These are phyloP conservation scores for Colinus virginianus DNA, from an alignment of 2,113 vertebrate genomes.

Conservation along the genomic window DNA sequence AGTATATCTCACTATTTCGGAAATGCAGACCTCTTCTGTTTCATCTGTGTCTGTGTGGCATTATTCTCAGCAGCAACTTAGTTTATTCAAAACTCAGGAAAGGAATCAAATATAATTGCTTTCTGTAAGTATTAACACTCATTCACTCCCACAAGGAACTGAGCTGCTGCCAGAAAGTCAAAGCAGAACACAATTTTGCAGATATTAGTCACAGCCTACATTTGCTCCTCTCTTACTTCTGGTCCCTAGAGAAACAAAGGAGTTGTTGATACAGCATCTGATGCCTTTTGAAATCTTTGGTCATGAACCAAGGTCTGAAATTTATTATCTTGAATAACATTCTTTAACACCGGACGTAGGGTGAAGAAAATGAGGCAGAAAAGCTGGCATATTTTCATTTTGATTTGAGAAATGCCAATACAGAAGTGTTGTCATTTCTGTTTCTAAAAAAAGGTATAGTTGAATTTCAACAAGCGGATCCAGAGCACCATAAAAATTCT, in stretches of 20 bases:
- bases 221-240: neutral
- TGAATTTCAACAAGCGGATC: neutral
- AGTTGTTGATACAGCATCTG: neutral
- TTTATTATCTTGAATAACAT: neutral
- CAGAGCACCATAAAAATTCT: neutral
- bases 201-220: neutral
- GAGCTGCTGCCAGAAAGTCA: slow-evolving; percentile 34
- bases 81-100: slow-evolving; percentile 45
- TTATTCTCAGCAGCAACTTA: neutral
- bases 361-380: neutral
- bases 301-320: neutral
- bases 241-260: neutral
- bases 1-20: slow-evolving; percentile 21
- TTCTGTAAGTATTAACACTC: slow-evolving; percentile 15
- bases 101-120: slow-evolving; percentile 31
- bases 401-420: neutral
- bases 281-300: neutral
- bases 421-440: neutral
- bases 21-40: neutral
- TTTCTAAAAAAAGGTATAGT: neutral
- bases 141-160: slow-evolving; percentile 49
- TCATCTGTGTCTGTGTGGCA: slow-evolving; percentile 26
- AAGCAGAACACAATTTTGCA: neutral
- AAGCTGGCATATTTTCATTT: neutral
- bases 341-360: neutral